These are phyloP conservation scores for Alfaro cultratus DNA, from an alignment of 2,797 vertebrate genomes.

Conservation along the genomic window DNA sequence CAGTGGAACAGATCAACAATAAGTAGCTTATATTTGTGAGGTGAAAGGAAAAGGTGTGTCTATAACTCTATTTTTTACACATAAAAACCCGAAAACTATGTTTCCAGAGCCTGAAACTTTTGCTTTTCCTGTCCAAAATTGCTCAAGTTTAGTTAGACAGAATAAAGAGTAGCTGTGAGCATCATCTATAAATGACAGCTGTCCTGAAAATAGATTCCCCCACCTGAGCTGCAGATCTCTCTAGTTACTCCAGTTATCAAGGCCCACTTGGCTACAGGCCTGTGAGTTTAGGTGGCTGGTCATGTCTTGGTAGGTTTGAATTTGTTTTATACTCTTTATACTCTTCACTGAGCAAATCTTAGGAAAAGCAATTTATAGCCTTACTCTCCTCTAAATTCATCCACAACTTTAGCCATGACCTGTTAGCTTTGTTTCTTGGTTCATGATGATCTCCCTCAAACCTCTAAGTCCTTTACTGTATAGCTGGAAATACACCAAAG, in stretches of 20 bases:
- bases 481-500: background rate
- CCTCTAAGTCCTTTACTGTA: background rate
- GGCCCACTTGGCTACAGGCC: background rate
- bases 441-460: background rate
- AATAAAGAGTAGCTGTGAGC: background rate
- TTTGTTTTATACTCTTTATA: background rate
- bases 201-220: background rate
- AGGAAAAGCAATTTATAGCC: background rate
- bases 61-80: background rate
- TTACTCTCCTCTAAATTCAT: background rate
- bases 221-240: background rate
- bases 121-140: background rate
- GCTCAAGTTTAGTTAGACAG: background rate
- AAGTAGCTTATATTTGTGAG: background rate
- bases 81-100: background rate
- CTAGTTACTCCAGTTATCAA: background rate
- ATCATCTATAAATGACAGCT: background rate
- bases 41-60: background rate
- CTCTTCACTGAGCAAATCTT: background rate
- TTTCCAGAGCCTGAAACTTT: background rate
- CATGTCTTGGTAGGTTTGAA: background rate
- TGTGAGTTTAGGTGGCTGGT: background rate
- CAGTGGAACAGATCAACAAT: background rate
- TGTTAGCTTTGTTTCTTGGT: background rate
- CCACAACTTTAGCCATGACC: background rate